phyloP scores from a whole-genome alignment of 2,113 vertebrate genomes.

The Macquaria australasica region DNA sequence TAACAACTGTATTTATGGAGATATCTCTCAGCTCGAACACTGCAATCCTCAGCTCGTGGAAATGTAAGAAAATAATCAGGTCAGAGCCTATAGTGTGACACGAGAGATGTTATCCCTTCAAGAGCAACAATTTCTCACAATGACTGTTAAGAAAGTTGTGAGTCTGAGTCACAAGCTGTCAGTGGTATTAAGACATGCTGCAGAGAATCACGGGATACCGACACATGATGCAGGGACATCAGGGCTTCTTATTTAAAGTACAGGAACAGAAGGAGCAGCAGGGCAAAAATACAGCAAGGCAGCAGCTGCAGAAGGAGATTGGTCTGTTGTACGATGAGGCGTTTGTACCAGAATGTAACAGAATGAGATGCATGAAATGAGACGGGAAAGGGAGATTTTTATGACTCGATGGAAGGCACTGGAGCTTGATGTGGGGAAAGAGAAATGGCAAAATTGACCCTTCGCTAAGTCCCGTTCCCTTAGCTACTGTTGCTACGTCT shows the following conservation, averaged over 20 bases:
- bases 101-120: constrained; percentile 40
- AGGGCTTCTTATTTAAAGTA: constrained; percentile 7
- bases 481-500: constrained; percentile 1
- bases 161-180: neutral
- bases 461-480: neutral
- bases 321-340: constrained; percentile 43
- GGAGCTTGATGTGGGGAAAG: neutral
- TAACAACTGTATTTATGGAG: constrained; percentile 72
- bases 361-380: neutral
- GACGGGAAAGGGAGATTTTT: neutral
- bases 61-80: constrained; percentile 65
- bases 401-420: neutral
- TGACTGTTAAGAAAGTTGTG: constrained; percentile 10
- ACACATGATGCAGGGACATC: constrained; percentile 10
- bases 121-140: constrained; percentile 31
- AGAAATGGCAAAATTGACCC: constrained; percentile 14
- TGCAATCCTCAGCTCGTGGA: constrained; percentile 47
- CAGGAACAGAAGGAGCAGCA: constrained; percentile 11
- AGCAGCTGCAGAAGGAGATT: constrained; percentile 46
- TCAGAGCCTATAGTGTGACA: constrained; percentile 35
- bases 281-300: constrained; percentile 9
- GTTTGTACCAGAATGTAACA: neutral
- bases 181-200: neutral
- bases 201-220: constrained; percentile 1
- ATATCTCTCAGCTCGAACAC: constrained; percentile 59